Conservation (phyloP, 1,140 invertebrate species). For the Teleogryllus occipitalis region DNA sequence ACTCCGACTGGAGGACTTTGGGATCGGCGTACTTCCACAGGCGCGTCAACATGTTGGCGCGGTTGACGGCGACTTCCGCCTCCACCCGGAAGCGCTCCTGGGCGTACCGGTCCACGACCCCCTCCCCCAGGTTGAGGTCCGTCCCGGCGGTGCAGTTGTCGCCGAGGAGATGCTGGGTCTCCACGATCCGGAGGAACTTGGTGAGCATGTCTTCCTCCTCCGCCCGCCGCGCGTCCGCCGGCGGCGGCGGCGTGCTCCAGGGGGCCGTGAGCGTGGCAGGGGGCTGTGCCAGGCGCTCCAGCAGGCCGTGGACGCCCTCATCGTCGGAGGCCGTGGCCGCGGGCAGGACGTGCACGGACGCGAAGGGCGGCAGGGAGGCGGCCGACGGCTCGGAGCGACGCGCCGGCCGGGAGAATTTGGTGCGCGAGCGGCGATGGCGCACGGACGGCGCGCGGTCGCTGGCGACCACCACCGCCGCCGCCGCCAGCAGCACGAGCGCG, state of each 20-base stretch:
- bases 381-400: not conserved
- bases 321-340: too few species aligned
- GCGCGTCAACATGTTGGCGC: constrained; percentile 84
- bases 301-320: too few species aligned
- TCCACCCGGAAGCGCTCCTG: constrained; percentile 63
- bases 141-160: constrained; percentile 89
- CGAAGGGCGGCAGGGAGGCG: not conserved
- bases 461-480: not conserved
- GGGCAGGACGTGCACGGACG: not conserved
- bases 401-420: not conserved
- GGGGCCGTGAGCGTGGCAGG: too few species aligned
- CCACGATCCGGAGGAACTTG: constrained; percentile 79
- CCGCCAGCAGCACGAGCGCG: too few species aligned
- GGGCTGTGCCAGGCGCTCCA: too few species aligned
- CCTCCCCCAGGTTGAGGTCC: constrained; percentile 80
- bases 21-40: constrained; percentile 83
- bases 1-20: constrained; percentile 70
- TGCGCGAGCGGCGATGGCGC: not conserved
- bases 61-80: constrained; percentile 83
- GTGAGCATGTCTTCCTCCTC: constrained; percentile 71
- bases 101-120: constrained; percentile 69
- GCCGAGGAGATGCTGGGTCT: constrained; percentile 78
- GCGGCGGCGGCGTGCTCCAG: too few species aligned
- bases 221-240: not conserved
- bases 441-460: not conserved